Evolutionary conservation across 2,888 invertebrate species (phyloP).

Genomic region (Halictus quadricinctus): DNA sequence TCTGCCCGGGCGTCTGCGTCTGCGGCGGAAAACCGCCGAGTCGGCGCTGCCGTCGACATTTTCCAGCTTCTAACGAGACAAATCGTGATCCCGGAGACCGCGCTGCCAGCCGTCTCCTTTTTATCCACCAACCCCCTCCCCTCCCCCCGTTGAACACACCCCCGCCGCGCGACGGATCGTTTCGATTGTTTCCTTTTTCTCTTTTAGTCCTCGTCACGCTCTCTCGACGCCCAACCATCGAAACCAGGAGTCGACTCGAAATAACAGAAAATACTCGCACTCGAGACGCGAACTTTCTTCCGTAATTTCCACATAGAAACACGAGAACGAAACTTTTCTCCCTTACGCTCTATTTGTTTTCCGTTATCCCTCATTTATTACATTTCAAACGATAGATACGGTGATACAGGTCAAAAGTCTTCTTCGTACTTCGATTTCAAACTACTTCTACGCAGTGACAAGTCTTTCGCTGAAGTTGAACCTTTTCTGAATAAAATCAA

Average conservation of each 20-base stretch:
- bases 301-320: neutral
- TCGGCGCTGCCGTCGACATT: slow-evolving; percentile 64
- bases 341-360: neutral
- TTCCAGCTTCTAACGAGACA: slow-evolving; percentile 67
- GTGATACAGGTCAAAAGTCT: neutral
- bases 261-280: neutral
- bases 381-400: neutral
- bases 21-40: slow-evolving; percentile 67
- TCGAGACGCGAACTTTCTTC: neutral
- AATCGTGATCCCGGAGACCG: slow-evolving; percentile 53
- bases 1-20: slow-evolving; percentile 68
- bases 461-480: too few species aligned
- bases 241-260: slow-evolving; percentile 10
- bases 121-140: neutral
- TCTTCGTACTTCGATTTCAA: neutral
- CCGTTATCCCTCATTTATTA: neutral
- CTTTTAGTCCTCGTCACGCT: neutral
- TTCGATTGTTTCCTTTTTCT: slow-evolving; percentile 35
- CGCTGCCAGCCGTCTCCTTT: slow-evolving; percentile 37
- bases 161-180: slow-evolving; percentile 12
- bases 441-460: too few species aligned
- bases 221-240: neutral
- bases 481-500: too few species aligned
- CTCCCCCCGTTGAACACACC: neutral
- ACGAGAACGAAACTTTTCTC: neutral